Percentiles rank a stretch among this genome's conserved stretches.
Evolutionary conservation across 1,140 invertebrate genomes (phyloP).

Genomic region (Homarus americanus): DNA sequence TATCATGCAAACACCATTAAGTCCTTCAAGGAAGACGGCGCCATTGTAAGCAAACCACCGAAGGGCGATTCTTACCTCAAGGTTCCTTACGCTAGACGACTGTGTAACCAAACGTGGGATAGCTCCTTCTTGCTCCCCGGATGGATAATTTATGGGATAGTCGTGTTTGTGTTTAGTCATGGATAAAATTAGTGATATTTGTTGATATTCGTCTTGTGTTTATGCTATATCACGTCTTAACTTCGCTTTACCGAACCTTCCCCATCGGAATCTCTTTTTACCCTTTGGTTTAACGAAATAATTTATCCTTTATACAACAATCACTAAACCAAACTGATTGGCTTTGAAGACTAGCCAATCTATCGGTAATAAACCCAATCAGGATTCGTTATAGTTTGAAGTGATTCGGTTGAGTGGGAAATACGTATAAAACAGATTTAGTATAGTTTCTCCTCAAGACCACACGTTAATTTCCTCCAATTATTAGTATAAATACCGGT

Average conservation of each 20-base stretch:
- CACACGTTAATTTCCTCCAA: no score
- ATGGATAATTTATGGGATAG: constrained; percentile 29
- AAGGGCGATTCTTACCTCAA: neutral
- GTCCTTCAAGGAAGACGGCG: neutral
- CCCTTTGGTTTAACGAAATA: no score
- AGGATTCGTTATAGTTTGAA: no score
- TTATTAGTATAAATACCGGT: neutral
- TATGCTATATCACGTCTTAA: neutral
- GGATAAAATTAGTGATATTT: constrained; percentile 39
- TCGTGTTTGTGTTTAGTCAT: constrained; percentile 29
- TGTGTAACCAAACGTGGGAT: neutral
- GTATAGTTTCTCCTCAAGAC: no score
- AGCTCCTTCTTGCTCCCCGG: neutral
- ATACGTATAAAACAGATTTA: no score
- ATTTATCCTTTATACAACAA: no score
- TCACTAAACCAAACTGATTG: no score
- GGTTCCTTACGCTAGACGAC: neutral
- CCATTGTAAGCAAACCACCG: no score
- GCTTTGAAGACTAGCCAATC: no score
- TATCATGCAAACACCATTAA: constrained; percentile 28
- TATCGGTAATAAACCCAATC: no score
- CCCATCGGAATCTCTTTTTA: no score
- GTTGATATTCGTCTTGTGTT: constrained; percentile 13
- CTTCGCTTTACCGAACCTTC: neutral
- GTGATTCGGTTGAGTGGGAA: no score